Conservation (phyloP, 2,888 invertebrate species). For the Epistrophe grossulariae region DNA sequence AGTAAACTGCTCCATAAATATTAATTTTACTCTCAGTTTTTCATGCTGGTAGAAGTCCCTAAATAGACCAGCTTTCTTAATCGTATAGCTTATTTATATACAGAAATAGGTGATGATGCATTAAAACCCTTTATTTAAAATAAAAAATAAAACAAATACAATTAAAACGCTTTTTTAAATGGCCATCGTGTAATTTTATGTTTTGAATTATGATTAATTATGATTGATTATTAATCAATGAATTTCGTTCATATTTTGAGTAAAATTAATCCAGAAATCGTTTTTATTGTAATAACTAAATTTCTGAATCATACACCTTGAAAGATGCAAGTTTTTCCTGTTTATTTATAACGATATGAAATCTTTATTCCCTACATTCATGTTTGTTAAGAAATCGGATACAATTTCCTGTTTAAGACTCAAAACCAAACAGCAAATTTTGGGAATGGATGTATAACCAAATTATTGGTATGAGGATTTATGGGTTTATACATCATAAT, state of each 20-base stretch:
- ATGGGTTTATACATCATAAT: too few relatives aligned
- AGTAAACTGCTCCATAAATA: constrained; percentile 39
- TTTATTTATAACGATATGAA: too few relatives aligned
- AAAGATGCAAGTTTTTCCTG: too few relatives aligned
- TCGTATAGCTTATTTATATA: constrained; percentile 9
- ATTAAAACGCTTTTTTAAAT: neutral
- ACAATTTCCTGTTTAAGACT: too few relatives aligned
- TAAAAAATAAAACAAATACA: neutral
- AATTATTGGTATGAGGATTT: too few relatives aligned
- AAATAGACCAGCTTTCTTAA: constrained; percentile 21
- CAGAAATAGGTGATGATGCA: neutral
- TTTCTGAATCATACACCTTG: neutral
- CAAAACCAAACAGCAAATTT: too few relatives aligned
- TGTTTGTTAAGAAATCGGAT: too few relatives aligned
- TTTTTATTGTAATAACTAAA: neutral
- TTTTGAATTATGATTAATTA: neutral
- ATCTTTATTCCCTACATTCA: too few relatives aligned
- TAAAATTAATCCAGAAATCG: neutral
- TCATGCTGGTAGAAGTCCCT: constrained; percentile 7
- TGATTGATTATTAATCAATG: neutral
- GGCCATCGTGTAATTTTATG: neutral
- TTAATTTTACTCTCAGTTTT: constrained; percentile 24
- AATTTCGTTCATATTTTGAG: neutral
- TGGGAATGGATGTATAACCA: too few relatives aligned
- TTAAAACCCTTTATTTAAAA: neutral